Conservation (phyloP, 2,113 vertebrate genomes). For the Bucco capensis region DNA sequence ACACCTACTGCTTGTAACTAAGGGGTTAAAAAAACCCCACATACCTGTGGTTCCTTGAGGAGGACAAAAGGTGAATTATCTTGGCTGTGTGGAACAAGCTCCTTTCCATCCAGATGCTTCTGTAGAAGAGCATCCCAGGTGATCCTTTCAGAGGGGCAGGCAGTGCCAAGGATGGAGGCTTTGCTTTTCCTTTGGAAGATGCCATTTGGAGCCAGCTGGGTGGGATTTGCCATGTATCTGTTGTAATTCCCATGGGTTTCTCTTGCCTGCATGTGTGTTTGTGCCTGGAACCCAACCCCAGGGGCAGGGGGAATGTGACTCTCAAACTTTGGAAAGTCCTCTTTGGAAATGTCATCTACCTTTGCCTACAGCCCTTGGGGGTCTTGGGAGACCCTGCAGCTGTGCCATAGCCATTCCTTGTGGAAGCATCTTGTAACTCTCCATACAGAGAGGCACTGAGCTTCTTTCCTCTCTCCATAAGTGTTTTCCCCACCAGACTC, state of each 20-base stretch:
- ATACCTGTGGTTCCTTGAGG: background rate
- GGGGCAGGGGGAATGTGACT: background rate
- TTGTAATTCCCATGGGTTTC: background rate
- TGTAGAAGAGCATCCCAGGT: background rate
- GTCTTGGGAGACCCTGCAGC: background rate
- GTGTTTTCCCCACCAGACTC: background rate
- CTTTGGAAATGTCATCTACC: background rate
- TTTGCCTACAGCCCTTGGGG: background rate
- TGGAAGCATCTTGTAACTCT: background rate
- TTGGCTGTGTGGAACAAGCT: background rate
- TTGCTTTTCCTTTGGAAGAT: background rate
- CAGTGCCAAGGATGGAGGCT: background rate
- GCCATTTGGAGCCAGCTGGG: background rate
- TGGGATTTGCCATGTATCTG: background rate
- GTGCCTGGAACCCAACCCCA: background rate
- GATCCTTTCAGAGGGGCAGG: background rate
- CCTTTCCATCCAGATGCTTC: background rate
- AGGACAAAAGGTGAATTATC: accelerated
- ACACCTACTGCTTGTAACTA: slow-evolving; percentile 1
- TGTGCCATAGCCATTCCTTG: background rate
- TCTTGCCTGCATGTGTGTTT: accelerated
- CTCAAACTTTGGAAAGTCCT: background rate
- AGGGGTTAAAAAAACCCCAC: background rate
- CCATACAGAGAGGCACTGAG: background rate
- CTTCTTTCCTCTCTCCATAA: background rate